phyloP scores from a whole-genome alignment of 2,797 vertebrate genomes.

The Diplodus sargus region DNA sequence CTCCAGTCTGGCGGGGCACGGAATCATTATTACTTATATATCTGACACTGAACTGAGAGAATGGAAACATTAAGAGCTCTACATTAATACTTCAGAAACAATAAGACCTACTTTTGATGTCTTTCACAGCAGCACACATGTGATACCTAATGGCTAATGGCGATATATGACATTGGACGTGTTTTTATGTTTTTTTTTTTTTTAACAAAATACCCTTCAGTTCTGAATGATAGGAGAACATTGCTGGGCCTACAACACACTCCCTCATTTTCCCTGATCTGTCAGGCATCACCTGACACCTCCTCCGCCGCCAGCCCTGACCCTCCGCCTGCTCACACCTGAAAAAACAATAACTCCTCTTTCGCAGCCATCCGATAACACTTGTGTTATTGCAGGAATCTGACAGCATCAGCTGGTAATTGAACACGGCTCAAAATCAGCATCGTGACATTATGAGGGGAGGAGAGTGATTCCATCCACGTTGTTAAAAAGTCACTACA shows the following conservation, averaged over 20 bases:
- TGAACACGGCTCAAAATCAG: conserved; percentile 66
- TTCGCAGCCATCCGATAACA: conserved; percentile 61
- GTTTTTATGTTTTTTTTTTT: not conserved
- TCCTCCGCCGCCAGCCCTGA: conserved; percentile 42
- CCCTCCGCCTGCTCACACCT: conserved; percentile 73
- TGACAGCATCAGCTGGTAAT: conserved; percentile 66
- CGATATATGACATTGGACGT: too few relatives aligned
- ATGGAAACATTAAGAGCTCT: not conserved
- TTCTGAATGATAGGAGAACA: conserved; percentile 2
- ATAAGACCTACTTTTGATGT: not conserved
- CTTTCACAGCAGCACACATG: conserved; percentile 7
- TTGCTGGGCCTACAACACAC: conserved; percentile 12
- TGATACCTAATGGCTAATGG: not conserved
- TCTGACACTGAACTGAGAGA: not conserved
- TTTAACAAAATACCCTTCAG: not conserved
- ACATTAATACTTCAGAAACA: not conserved
- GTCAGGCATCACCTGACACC: conserved; percentile 74
- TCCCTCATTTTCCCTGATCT: conserved; percentile 38
- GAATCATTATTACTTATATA: conserved; percentile 25
- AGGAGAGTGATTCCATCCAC: conserved; percentile 33
- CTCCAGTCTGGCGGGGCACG: conserved; percentile 5
- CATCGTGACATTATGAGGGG: conserved; percentile 57
- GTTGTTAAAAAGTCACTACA: conserved; percentile 56
- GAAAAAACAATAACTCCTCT: conserved; percentile 77
- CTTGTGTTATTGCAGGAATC: conserved; percentile 65